Base-by-base conservation (phyloP, 2,888 invertebrate genomes). In the Drosophila parthenogenetica region DNA sequence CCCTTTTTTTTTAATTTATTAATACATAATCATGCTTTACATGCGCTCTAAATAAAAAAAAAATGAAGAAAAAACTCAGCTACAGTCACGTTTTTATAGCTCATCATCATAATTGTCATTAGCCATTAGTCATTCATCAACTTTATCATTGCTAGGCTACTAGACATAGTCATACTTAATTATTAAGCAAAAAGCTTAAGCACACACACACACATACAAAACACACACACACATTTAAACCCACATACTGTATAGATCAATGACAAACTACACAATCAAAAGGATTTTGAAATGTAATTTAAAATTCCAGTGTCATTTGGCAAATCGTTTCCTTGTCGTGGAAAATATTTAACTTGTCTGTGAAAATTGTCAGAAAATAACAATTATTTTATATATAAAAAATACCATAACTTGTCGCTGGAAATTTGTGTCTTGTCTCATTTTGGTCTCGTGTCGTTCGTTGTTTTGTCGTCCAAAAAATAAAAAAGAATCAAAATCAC, bases 151-250 rank as follows among this genome's bases (percentile, higher is more conserved):
- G 42, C 45, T 59, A 78, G 59, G 59, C 25, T 53, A 66, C 37
- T 54, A 70, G 64, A 32, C 58, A 53, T 55, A 68, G 58, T 55
- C 61, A 72, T 58, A 45, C 8, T 37, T 37, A 68, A 42, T 42
- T 66, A 66, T 40, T 69, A 51, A 68, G 71, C 54, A 46, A 63
- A 39, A 76, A 82, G 61, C 61, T 69, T 83, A 73, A 70, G 77
- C 73, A 73, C 65, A 62, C 48, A 63, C 51, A 63, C 48, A 65
- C 57, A 74, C 35, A 35, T 35, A 35, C 35, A 11, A 13, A n/a
- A 48, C 43, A 63, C 67, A 46, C 19, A 71, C 37, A 67, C 22
- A 66, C 42, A 66, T 37, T 25, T 25, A 75, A 16, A 62, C 45
- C 46, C 25, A 55, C 25, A 48, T 16, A 48, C 19, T 25, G 7